Evolutionary conservation across 2,797 vertebrate species (phyloP).

Genomic region (Eidolon dupreanum): DNA sequence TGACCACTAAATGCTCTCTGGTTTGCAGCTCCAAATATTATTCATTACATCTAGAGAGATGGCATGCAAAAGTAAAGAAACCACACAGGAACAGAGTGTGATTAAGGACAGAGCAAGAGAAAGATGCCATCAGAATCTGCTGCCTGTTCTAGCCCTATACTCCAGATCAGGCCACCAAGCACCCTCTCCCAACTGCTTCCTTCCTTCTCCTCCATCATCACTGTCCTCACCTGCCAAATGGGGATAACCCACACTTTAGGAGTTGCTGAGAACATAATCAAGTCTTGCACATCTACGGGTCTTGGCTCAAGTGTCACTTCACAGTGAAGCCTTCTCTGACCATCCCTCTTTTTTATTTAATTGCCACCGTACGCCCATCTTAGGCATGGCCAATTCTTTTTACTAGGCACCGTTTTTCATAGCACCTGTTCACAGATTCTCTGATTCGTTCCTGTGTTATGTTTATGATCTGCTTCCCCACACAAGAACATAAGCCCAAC

Average conservation of each 20-base stretch:
- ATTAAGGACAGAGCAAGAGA: not conserved
- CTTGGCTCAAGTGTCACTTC: not conserved
- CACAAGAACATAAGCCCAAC: not conserved
- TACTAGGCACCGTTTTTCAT: not conserved
- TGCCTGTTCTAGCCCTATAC: not conserved
- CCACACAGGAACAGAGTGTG: not conserved
- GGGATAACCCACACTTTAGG: not conserved
- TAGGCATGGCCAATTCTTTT: not conserved
- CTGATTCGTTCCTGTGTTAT: not conserved
- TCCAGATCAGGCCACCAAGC: not conserved
- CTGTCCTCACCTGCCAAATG: not conserved
- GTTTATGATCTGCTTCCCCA: not conserved
- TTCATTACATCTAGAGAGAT: constrained; percentile 65
- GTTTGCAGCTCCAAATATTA: constrained; percentile 80
- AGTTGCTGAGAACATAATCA: not conserved
- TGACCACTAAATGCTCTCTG: constrained; percentile 83
- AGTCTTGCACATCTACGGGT: not conserved
- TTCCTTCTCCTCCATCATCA: not conserved
- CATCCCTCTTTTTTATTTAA: not conserved
- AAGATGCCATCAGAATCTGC: not conserved
- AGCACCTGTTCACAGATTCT: not conserved
- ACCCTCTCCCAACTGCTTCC: not conserved
- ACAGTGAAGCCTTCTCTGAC: not conserved
- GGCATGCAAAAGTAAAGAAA: constrained; percentile 49
- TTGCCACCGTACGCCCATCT: not conserved